Evolutionary conservation across 2,888 invertebrate species (phyloP), one percentile per base, ranked within the genome.

Genomic region (Sisyra nigra): DNA sequence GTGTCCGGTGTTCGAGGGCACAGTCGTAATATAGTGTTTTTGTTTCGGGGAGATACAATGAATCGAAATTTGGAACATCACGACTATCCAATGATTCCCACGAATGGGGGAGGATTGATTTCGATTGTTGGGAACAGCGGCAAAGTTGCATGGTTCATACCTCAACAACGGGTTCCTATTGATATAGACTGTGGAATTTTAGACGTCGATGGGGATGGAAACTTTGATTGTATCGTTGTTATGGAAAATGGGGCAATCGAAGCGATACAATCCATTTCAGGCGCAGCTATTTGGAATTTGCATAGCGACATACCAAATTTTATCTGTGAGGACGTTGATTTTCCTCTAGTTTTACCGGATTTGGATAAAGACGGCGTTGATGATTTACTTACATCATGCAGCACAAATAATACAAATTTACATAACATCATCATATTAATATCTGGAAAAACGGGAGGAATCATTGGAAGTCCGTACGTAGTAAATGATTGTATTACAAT

Each of bases 151-250:
- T 85, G 85, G 85, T 78, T 74, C 53, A 77, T 78, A 18, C 67
- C 74, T 48, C 75, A 82, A 54, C 69, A 68, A 33, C 71, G 74
- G 52, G 72, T 77, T 51, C 84, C 85, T 0, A 69, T 71, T 17
- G 73, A 77, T 53, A 75, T 86, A 29, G 78, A 84, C 55, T 87
- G 87, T 54, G 69, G 74, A 17, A 60, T 80, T 1, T 65, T 85
- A 42, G 85, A 86, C 62, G 73, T 79, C 0, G 77, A 83, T 57
- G 68, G 64, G 41, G 80, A 84, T 55, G 78, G 75, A 8, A 71
- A 73, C 42, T 71, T 75, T 9, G 84, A 86, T 54, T 87, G 87
- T 50, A 66, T 87, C 43, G 72, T 86, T 4, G 68, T 80, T 13
- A 83, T 84, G 15, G 72, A 77, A 29, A 74, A 73, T 48, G 83